Conservation (phyloP, 2,888 invertebrate species). For the Pandemis heparana region DNA sequence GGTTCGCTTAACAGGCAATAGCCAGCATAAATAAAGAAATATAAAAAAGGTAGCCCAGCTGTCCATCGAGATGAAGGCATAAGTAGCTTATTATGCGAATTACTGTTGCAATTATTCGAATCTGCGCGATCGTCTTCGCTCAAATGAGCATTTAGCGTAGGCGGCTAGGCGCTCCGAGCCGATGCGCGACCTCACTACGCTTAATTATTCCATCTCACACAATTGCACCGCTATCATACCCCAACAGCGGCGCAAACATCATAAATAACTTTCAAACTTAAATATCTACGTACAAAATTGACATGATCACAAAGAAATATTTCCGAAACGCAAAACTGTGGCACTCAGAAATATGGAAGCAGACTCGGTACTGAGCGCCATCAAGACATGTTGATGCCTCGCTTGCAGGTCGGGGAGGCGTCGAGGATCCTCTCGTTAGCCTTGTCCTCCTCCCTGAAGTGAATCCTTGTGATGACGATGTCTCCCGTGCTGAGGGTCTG, state of each 20-base stretch:
- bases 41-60: conserved; percentile 64
- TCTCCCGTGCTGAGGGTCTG: conserved; percentile 97
- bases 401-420: conserved; percentile 76
- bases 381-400: conserved; percentile 79
- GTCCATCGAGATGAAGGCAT: conserved; percentile 70
- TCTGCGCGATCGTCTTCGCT: conserved; percentile 76
- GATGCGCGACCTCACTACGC: conserved; percentile 74
- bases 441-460: conserved; percentile 83
- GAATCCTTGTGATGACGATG: conserved; percentile 95
- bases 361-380: conserved; percentile 62
- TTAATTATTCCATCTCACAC: conserved; percentile 77
- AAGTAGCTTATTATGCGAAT: conserved; percentile 76
- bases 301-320: conserved; percentile 75
- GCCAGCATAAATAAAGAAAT: conserved; percentile 74
- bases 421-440: conserved; percentile 77
- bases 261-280: conserved; percentile 58
- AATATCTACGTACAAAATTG: conserved; percentile 63
- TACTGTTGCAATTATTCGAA: conserved; percentile 77
- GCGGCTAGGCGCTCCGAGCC: conserved; percentile 71
- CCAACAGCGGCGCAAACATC: conserved; percentile 45
- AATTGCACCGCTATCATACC: conserved; percentile 65
- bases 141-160: conserved; percentile 81
- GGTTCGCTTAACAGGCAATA: conserved; percentile 77
- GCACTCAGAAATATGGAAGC: conserved; percentile 78
- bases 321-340: conserved; percentile 71